Evolutionary conservation across 2,797 vertebrate species (phyloP), one percentile per base, ranked within the genome.

Genomic region (Anguilla marmorata): DNA sequence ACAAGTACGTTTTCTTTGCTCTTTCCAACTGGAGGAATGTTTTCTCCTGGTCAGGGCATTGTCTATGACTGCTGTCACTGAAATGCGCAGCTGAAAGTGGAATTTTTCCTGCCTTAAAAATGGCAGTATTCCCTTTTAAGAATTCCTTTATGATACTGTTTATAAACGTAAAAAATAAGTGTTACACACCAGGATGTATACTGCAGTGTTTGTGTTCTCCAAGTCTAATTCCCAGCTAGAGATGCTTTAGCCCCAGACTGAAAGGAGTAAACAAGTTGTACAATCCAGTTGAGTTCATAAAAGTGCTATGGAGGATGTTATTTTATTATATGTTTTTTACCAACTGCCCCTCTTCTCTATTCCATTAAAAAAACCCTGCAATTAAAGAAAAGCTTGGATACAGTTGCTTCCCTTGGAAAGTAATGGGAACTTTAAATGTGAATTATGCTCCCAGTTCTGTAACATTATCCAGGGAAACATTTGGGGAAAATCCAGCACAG

Each of bases 251-350:
- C 19, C 21, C 37, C 16, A 45, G 12, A 37, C 14, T 45, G 0
- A 45, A 48, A 45, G 3, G 76, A 24, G 37, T 80, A 80, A 45
- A 45, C 37, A 80, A 80, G 45, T 41, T 45, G 16, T 45, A 19
- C 76, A 45, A 80, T 80, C 72, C 72, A 37, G 72, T 2, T 80
- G 41, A 80, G 37, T 45, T 80, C 72, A 33, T 74, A 74, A 33
- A 74, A n/a, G 24, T 33, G 11, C 27, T 33, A 11, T 33, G 27
- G 14, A 12, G 27, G 2, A 74, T 37, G 27, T 74, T 74, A 72
- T 72, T 27, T 30, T 12, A 24, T 63, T 63, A 21, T 69, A 7
- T 41, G 30, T 37, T 80, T 45, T 45, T 2, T 30, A 37, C 30
- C 33, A 16, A 76, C 11, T 63, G 52, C 58, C 27, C 66, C 37